These are phyloP conservation scores for Pygoscelis antarcticus DNA, from an alignment of 2,113 vertebrate genomes.

Conservation along the genomic window DNA sequence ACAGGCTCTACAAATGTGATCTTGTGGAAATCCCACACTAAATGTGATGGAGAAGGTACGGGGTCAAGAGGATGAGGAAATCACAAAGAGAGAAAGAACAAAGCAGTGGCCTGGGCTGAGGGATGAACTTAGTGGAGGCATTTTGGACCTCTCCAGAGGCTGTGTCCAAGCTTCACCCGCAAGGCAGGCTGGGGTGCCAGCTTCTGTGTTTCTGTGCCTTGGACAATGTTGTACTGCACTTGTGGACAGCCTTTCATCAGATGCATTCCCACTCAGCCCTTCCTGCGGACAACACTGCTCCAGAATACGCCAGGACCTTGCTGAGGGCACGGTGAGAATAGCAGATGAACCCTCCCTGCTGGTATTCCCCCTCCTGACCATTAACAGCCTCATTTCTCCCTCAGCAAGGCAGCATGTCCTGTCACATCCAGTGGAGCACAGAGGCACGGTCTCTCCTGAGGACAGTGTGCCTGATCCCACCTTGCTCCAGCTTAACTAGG, in stretches of 20 bases:
- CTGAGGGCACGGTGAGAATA: neutral
- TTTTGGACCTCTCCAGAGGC: neutral
- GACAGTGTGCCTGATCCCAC: neutral
- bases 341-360: neutral
- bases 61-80: neutral
- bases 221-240: neutral
- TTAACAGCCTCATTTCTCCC: neutral
- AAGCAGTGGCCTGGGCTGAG: neutral
- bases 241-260: neutral
- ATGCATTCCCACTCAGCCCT: neutral
- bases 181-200: neutral
- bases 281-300: neutral
- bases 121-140: neutral
- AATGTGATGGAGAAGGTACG: accelerated
- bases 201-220: neutral
- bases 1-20: neutral
- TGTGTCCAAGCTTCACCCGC: neutral
- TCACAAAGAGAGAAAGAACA: neutral
- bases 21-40: neutral
- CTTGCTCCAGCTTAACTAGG: neutral
- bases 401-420: neutral
- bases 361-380: neutral
- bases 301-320: neutral
- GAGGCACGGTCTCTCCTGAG: neutral
- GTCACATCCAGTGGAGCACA: neutral